Conservation (phyloP, 2,797 vertebrate species). For the Lepus oiostolus region DNA sequence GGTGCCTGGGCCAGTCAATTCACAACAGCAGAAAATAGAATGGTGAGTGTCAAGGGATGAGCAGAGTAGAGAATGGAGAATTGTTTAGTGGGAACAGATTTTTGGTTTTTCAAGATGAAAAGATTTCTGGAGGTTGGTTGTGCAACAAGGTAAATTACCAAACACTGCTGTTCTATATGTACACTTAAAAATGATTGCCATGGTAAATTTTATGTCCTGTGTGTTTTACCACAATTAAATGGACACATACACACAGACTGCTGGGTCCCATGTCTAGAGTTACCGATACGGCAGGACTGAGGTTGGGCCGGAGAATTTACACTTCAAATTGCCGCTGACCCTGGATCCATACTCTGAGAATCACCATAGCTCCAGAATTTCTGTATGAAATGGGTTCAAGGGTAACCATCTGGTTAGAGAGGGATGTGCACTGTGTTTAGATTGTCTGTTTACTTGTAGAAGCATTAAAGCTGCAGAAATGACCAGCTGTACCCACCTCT, state of each 20-base stretch:
- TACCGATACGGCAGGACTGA: not conserved
- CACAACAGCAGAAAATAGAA: not conserved
- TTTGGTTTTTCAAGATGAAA: conserved; percentile 13
- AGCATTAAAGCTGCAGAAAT: conserved; percentile 7
- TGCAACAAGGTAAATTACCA: not conserved
- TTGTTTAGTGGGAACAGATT: not conserved
- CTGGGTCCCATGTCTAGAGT: not conserved
- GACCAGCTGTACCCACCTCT: not conserved
- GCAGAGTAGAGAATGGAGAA: not conserved
- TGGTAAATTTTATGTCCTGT: not conserved
- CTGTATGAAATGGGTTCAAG: not conserved
- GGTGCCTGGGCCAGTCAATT: not conserved
- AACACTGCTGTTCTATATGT: not conserved
- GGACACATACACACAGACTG: not conserved
- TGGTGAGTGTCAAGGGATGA: not conserved
- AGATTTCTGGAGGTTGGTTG: not conserved
- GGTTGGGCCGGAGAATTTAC: not conserved
- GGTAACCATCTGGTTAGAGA: not conserved
- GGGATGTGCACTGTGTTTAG: not conserved
- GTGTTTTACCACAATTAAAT: not conserved
- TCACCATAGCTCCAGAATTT: not conserved
- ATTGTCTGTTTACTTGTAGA: not conserved
- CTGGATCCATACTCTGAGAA: not conserved
- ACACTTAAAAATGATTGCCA: not conserved
- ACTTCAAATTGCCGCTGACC: not conserved